Evolutionary conservation across 2,797 vertebrate species (phyloP).

Genomic region (Tenualosa ilisha): DNA sequence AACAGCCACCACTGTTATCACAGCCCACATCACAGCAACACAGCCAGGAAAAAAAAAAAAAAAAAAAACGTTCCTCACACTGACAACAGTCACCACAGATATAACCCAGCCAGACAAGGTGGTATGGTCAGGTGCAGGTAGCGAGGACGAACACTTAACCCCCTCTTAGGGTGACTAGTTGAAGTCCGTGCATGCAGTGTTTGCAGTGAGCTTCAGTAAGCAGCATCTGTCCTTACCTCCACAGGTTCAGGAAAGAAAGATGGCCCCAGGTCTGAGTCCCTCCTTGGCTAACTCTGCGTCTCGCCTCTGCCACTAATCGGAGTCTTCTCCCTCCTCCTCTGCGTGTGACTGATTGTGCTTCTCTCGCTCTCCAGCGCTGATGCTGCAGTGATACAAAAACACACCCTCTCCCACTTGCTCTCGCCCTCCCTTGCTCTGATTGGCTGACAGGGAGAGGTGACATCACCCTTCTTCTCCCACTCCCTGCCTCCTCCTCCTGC

Average conservation of each 20-base stretch:
- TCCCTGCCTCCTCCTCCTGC: slow-evolving; percentile 43
- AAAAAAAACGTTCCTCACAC: neutral
- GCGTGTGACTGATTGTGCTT: slow-evolving; percentile 73
- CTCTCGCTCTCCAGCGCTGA: slow-evolving; percentile 70
- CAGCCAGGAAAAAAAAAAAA: neutral
- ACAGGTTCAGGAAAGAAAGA: slow-evolving; percentile 41
- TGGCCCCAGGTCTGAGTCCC: slow-evolving; percentile 49
- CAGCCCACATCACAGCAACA: neutral
- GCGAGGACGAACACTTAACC: neutral
- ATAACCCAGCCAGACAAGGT: neutral
- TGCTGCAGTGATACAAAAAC: slow-evolving; percentile 83
- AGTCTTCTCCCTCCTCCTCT: slow-evolving; percentile 65
- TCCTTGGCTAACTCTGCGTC: slow-evolving; percentile 53
- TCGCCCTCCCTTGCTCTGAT: slow-evolving; percentile 51
- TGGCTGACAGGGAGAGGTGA: neutral
- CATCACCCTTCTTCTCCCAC: slow-evolving; percentile 56
- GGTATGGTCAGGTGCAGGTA: neutral
- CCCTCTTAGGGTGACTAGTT: slow-evolving; percentile 28
- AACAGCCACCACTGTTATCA: neutral
- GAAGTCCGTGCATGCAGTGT: neutral
- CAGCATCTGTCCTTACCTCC: slow-evolving; percentile 62
- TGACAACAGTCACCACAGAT: neutral
- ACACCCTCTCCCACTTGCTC: slow-evolving; percentile 69
- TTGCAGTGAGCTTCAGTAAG: neutral
- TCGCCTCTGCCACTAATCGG: slow-evolving; percentile 55